Percentiles rank a stretch among this genome's conserved stretches.
These are phyloP conservation scores for Calliopum simillimum DNA, from an alignment of 2,888 invertebrate species.

Conservation along the genomic window DNA sequence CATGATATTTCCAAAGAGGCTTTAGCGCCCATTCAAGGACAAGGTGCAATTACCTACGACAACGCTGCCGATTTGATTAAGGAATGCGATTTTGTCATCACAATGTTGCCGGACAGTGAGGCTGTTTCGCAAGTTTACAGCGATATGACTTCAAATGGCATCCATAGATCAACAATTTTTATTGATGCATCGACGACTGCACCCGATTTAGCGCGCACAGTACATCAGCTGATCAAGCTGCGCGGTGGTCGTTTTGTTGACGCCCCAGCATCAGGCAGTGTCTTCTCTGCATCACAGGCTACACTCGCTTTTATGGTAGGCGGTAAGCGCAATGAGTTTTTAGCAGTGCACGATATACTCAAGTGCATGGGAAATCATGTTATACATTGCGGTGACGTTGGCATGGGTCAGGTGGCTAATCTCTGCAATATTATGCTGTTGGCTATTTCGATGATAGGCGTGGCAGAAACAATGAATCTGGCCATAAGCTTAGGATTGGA, in stretches of 20 bases:
- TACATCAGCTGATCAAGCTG: conserved; percentile 71
- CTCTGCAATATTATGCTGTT: conserved; percentile 97
- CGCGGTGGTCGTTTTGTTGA: conserved; percentile 85
- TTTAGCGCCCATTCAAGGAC: conserved; percentile 71
- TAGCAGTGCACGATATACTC: conserved; percentile 76
- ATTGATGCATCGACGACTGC: conserved; percentile 97
- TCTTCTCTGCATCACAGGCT: conserved; percentile 90
- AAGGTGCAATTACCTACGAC: conserved; percentile 78
- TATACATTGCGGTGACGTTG: conserved; percentile 90
- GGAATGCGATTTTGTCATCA: conserved; percentile 81
- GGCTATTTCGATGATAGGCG: conserved; percentile 94
- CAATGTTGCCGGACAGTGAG: conserved; percentile 94
- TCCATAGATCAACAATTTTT: conserved; percentile 74
- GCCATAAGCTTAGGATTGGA: conserved; percentile 93
- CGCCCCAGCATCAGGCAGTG: conserved; percentile 97
- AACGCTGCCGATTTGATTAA: conserved; percentile 83
- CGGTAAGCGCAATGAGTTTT: conserved; percentile 75
- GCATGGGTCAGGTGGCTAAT: conserved; percentile 92
- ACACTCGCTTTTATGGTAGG: conserved; percentile 97
- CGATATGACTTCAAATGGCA: conserved; percentile 69
- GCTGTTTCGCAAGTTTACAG: conserved; percentile 84
- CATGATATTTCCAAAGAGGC: conserved; percentile 82
- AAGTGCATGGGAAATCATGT: conserved; percentile 90
- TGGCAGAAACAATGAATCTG: conserved; percentile 94
- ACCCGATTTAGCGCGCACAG: conserved; percentile 83